A percentile compares a stretch with the other conserved stretches of the same genome.
Evolutionary conservation across 2,113 vertebrate genomes (phyloP).

Genomic region (Protomyctophum bolini): DNA sequence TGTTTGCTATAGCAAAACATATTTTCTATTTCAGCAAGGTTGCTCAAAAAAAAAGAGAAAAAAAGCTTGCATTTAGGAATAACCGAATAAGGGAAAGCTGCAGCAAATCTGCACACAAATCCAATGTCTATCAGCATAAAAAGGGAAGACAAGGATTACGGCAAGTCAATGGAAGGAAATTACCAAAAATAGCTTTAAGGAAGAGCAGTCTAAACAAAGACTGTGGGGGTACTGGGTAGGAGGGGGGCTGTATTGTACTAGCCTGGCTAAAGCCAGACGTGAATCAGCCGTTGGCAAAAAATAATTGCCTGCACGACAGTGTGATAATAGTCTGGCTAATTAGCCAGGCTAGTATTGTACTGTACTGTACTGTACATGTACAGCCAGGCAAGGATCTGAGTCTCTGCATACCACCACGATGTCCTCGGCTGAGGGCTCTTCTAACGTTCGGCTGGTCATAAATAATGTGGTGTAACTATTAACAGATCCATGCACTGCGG

Average conservation of each 20-base stretch:
- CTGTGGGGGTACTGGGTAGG: neutral
- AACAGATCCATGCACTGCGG: slow-evolving; percentile 29
- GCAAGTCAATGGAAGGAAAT: slow-evolving; percentile 29
- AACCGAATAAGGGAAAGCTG: too few species aligned
- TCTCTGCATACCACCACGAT: slow-evolving; percentile 1
- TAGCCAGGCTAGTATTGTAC: too few species aligned
- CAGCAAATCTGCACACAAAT: neutral
- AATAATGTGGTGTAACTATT: slow-evolving; percentile 25
- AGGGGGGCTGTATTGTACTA: neutral
- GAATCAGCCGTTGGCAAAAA: too few species aligned
- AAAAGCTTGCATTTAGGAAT: neutral
- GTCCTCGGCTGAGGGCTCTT: slow-evolving; percentile 10
- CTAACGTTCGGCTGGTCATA: slow-evolving; percentile 20
- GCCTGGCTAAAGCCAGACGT: too few species aligned
- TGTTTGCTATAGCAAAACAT: neutral
- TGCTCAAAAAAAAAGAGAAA: neutral
- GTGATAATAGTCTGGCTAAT: too few species aligned
- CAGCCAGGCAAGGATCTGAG: neutral
- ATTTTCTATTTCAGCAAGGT: neutral
- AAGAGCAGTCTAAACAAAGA: slow-evolving; percentile 21
- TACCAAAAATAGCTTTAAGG: slow-evolving; percentile 34
- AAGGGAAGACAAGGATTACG: slow-evolving; percentile 2
- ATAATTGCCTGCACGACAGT: too few species aligned
- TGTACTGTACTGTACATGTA: too few species aligned
- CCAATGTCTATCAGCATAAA: neutral